Percentiles rank a stretch among this genome's conserved stretches.
Conservation (phyloP, 2,113 vertebrate species). For the Prietella phreatophila region DNA sequence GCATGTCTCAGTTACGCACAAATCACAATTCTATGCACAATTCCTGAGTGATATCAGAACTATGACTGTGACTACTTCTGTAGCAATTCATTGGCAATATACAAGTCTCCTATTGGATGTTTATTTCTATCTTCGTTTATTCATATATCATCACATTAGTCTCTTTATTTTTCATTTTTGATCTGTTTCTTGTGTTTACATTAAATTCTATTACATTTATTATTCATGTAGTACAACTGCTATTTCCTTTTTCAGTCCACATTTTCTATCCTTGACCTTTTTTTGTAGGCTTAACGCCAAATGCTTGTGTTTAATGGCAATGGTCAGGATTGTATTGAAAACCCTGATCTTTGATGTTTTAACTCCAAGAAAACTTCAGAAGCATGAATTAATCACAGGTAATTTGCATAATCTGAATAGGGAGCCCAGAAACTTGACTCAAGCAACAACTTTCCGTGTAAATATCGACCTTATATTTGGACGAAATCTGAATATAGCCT, state of each 20-base stretch:
- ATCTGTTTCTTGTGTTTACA: too few relatives aligned
- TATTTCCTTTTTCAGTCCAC: background rate
- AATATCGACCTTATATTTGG: background rate
- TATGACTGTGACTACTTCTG: too few relatives aligned
- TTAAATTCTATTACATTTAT: background rate
- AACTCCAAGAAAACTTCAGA: background rate
- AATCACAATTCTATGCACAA: too few relatives aligned
- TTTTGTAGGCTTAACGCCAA: background rate
- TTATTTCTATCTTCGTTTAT: too few relatives aligned
- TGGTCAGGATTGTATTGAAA: background rate
- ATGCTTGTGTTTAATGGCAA: background rate
- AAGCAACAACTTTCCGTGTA: background rate
- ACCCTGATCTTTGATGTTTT: background rate
- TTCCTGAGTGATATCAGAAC: too few relatives aligned
- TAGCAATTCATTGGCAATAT: too few relatives aligned
- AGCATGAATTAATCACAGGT: background rate
- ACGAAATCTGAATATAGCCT: background rate
- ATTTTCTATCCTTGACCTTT: background rate
- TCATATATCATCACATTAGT: too few relatives aligned
- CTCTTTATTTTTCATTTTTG: too few relatives aligned
- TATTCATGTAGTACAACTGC: background rate
- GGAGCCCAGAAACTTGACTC: background rate
- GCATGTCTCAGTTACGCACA: too few relatives aligned
- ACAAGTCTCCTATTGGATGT: too few relatives aligned
- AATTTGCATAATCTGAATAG: background rate